These are phyloP conservation scores for Nothura maculosa DNA, from an alignment of 2,797 vertebrate genomes.

Conservation along the genomic window DNA sequence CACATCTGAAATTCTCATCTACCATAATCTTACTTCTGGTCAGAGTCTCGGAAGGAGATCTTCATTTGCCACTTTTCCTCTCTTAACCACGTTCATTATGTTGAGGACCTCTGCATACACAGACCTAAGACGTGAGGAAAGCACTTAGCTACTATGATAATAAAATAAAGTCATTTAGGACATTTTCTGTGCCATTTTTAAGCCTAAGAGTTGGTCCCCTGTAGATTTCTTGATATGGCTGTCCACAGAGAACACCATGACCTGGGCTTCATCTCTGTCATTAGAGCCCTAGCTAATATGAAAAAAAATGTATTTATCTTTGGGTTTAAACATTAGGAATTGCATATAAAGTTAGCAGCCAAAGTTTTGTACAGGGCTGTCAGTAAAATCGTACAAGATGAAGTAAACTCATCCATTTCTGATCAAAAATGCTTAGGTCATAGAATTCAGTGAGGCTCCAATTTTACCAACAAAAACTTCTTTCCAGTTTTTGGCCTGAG, in stretches of 20 bases:
- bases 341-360: neutral
- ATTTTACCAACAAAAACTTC: neutral
- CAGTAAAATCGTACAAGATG: neutral
- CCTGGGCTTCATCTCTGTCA: neutral
- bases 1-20: neutral
- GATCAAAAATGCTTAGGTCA: neutral
- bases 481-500: neutral
- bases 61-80: neutral
- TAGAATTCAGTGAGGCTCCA: neutral
- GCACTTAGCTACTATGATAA: neutral
- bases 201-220: neutral
- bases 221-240: neutral
- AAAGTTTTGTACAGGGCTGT: neutral
- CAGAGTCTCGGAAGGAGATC: neutral
- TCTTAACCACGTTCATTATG: neutral
- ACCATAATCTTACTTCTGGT: neutral
- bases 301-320: neutral
- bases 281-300: neutral
- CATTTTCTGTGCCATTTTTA: neutral
- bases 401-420: neutral
- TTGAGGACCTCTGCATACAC: neutral
- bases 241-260: rapidly evolving
- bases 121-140: neutral
- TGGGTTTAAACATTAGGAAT: neutral
- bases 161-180: neutral